A percentile compares a stretch with the other conserved stretches of the same genome.
These are phyloP conservation scores for Vollenhovia emeryi DNA, from an alignment of 1,140 invertebrate species.

Conservation along the genomic window DNA sequence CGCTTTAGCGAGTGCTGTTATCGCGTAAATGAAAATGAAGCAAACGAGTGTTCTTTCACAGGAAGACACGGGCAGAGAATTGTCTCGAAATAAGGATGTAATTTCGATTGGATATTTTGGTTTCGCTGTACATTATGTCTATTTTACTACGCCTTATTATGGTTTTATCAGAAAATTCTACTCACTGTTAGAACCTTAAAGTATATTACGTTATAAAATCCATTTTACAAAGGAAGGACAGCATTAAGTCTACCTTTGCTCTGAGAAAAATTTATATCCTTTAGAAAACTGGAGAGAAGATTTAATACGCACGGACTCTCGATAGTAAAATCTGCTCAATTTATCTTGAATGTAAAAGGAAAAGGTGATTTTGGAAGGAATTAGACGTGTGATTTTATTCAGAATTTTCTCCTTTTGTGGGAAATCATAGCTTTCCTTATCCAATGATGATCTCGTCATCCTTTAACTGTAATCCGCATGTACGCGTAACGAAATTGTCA, in stretches of 20 bases:
- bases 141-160: not conserved
- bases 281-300: too few relatives aligned
- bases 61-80: not conserved
- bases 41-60: not conserved
- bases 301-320: too few relatives aligned
- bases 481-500: slow-evolving; percentile 62
- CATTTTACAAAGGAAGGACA: not conserved
- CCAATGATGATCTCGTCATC: not conserved
- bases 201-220: not conserved
- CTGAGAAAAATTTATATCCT: not conserved
- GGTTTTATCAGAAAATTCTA: not conserved
- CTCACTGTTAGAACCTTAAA: too few relatives aligned
- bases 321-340: too few relatives aligned
- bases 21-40: not conserved
- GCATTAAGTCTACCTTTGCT: not conserved
- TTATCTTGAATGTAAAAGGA: too few relatives aligned
- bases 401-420: not conserved
- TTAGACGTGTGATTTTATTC: not conserved
- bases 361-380: not conserved
- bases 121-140: too few relatives aligned
- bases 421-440: not conserved
- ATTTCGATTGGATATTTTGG: too few relatives aligned
- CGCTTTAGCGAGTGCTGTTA: not conserved
- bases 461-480: not conserved
- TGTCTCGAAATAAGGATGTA: not conserved